Evolutionary conservation across 2,797 vertebrate species (phyloP).

Genomic region (Phoebastria nigripes): DNA sequence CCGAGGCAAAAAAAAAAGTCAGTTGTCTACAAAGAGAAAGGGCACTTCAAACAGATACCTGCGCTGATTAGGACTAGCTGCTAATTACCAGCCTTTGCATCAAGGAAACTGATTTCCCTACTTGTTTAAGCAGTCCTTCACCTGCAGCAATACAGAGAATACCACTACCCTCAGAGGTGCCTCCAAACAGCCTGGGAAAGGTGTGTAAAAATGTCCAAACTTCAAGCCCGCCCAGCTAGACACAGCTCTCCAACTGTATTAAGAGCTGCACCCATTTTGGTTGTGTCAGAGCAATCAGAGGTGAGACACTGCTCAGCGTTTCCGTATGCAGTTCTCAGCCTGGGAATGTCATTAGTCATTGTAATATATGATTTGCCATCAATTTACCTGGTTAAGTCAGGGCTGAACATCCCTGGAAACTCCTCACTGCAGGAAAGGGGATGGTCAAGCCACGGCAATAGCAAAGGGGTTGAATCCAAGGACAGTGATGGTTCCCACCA

Average conservation of each 20-base stretch:
- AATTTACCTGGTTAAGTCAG: neutral
- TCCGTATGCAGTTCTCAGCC: neutral
- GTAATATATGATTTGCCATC: rapidly evolving
- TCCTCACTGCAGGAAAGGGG: neutral
- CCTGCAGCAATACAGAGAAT: neutral
- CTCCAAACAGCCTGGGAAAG: neutral
- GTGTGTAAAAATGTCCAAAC: neutral
- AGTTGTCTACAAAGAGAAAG: neutral
- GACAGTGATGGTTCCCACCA: neutral
- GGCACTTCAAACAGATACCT: neutral
- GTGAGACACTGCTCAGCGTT: neutral
- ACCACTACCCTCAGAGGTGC: neutral
- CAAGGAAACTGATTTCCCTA: neutral
- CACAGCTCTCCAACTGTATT: neutral
- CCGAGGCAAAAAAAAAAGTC: neutral
- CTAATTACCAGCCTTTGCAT: neutral
- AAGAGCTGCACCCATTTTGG: neutral
- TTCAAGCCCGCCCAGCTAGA: neutral
- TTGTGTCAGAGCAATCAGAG: neutral
- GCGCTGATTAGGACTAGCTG: neutral
- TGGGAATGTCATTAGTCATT: neutral
- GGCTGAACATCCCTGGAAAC: neutral
- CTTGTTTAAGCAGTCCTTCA: neutral
- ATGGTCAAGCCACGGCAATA: neutral
- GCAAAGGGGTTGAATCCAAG: neutral